Base-by-base conservation (phyloP, 2,797 vertebrate species). In the Falco naumanni region DNA sequence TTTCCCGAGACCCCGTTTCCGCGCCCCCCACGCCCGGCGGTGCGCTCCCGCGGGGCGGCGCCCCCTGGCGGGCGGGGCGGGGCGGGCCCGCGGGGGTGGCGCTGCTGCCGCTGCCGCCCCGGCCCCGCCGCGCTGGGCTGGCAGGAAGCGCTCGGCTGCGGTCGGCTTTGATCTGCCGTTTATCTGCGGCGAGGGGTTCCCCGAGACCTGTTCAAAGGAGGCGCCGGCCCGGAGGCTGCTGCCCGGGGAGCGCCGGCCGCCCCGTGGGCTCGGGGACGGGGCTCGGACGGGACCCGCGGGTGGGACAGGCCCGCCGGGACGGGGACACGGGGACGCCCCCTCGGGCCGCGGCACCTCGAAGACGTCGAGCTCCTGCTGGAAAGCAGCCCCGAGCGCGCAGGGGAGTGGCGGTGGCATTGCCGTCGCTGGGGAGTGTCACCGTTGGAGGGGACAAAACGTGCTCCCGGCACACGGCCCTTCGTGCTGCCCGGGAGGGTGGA, bases 301-400 rank as follows among this genome's bases (percentile, higher is more conserved):
- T 1, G 74, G 56, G 41, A 19, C 86, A 6, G 18, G 10, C n/a
- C 24, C 4, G 5, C 13, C 17, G 15, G 26, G 11, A 43, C 43
- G 37, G 37, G 37, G 37, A 43, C 16, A 43, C 16, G 16, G 14
- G 16, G 14, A 43, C 43, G 39, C 25, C 39, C 14, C 29, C 1
- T 6, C 15, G 6, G 66, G 47, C 25, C 57, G 6, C 33, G 3
- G 31, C 66, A 0, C 21, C 2, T 56, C 1, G 8, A 1, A 11
- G 26, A 6, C 14, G 3, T 2, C 4, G 3, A 45, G 66, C 29
- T 90, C 16, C 78, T 2, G 57, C 43, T 5, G 72, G 20, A 33
- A 68, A 34, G 50, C 24, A 2, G 54, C 9, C 6, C 26, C 43
- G 1, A 6, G 39, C 22, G 5, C 3, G 29, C 54, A 25, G 81